phyloP scores from a whole-genome alignment of 2,888 invertebrate species.

The Cecidostiba fungosa region DNA sequence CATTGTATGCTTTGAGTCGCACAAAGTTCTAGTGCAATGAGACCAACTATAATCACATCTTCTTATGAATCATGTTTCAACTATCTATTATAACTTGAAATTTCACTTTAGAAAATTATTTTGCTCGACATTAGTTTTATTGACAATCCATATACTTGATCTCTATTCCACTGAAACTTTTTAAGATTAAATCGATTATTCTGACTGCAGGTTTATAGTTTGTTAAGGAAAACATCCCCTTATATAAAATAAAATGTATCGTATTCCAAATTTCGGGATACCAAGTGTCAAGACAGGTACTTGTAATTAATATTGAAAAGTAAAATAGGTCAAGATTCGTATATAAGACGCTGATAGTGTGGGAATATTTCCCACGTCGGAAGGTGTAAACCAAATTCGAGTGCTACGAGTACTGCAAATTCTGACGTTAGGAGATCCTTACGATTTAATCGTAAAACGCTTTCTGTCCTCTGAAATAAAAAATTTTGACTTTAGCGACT shows the following conservation, averaged over 20 bases:
- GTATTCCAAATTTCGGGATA: constrained; percentile 29
- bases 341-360: constrained; percentile 96
- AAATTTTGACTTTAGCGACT: neutral
- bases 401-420: constrained; percentile 95
- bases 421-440: constrained; percentile 95
- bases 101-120: neutral
- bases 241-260: constrained; percentile 44
- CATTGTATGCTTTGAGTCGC: constrained; percentile 9
- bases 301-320: constrained; percentile 49
- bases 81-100: neutral
- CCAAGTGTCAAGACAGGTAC: constrained; percentile 60
- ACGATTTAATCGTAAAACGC: constrained; percentile 92
- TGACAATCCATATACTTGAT: constrained; percentile 19
- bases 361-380: constrained; percentile 96
- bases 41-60: constrained; percentile 24
- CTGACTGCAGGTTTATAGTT: constrained; percentile 5
- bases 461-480: constrained; percentile 90
- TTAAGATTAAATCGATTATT: neutral
- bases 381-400: constrained; percentile 96
- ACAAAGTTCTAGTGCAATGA: constrained; percentile 16
- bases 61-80: neutral
- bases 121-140: constrained; percentile 11
- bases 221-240: constrained; percentile 10
- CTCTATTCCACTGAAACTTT: constrained; percentile 19
- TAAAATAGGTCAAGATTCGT: constrained; percentile 90